Percentiles rank a stretch among this genome's conserved stretches.
These are phyloP conservation scores for Diarsia brunnea DNA, from an alignment of 2,888 invertebrate genomes.

Conservation along the genomic window DNA sequence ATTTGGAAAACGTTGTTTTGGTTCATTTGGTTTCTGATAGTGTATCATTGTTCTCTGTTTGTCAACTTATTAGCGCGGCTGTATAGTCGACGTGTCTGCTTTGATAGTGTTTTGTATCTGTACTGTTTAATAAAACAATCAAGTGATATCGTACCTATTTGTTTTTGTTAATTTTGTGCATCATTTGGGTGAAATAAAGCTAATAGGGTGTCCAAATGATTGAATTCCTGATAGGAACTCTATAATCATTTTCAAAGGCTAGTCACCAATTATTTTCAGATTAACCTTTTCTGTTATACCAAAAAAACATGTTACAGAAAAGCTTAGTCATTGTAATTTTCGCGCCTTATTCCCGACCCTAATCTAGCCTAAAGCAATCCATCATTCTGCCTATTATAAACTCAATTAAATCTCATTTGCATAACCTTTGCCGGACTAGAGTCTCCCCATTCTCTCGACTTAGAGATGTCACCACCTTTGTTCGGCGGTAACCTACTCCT, in stretches of 20 bases:
- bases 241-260: conserved; percentile 40
- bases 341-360: conserved; percentile 79
- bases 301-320: conserved; percentile 54
- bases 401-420: conserved; percentile 90
- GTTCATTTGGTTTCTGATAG: conserved; percentile 73
- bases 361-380: conserved; percentile 73
- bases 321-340: conserved; percentile 84
- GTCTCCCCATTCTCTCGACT: conserved; percentile 79
- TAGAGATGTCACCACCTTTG: conserved; percentile 90
- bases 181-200: conserved; percentile 11
- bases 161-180: conserved; percentile 7
- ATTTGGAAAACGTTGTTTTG: conserved; percentile 64
- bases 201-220: not conserved
- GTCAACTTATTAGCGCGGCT: conserved; percentile 40
- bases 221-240: conserved; percentile 9
- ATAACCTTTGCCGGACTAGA: conserved; percentile 83
- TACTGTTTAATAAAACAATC: conserved; percentile 25
- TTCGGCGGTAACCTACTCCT: conserved; percentile 86
- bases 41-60: conserved; percentile 72
- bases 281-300: conserved; percentile 46
- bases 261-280: conserved; percentile 60
- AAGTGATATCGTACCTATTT: not conserved
- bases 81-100: conserved; percentile 34
- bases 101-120: conserved; percentile 4
- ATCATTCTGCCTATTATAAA: conserved; percentile 89